Conservation (phyloP, 2,113 vertebrate species). For the Cochlearius cochlearius region DNA sequence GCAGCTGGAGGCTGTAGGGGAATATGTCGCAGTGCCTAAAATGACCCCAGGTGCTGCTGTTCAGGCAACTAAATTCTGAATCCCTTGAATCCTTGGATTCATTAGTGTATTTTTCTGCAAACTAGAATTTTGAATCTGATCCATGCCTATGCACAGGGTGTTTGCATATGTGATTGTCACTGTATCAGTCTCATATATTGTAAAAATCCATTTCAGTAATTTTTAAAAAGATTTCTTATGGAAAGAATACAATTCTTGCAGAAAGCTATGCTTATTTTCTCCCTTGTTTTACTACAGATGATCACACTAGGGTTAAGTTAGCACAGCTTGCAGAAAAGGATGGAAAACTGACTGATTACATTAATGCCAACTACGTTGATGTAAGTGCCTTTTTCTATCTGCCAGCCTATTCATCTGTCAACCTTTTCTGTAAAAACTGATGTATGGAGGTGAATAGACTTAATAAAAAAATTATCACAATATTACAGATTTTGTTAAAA, state of each 20-base stretch:
- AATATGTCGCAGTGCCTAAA: background rate
- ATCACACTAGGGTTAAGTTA: constrained; percentile 92
- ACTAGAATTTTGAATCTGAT: background rate
- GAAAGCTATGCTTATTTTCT: constrained; percentile 27
- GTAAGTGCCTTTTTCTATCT: constrained; percentile 76
- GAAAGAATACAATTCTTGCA: background rate
- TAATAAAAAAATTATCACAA: background rate
- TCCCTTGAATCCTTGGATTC: background rate
- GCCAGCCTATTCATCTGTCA: background rate
- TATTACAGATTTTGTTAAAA: background rate
- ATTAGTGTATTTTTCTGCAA: background rate
- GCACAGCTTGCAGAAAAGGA: constrained; percentile 82
- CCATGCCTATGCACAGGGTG: background rate
- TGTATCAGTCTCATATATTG: background rate
- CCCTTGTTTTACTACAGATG: constrained; percentile 79
- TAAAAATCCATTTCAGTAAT: background rate
- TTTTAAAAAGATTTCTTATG: background rate
- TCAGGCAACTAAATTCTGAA: background rate
- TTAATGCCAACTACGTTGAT: constrained; percentile 96
- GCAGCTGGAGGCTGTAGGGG: background rate
- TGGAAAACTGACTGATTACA: constrained; percentile 89
- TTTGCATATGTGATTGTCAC: background rate
- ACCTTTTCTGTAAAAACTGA: background rate
- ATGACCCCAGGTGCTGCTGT: background rate
- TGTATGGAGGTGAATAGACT: background rate